Conservation (phyloP, 2,113 vertebrate genomes). For the Dipodomys stephensi region DNA sequence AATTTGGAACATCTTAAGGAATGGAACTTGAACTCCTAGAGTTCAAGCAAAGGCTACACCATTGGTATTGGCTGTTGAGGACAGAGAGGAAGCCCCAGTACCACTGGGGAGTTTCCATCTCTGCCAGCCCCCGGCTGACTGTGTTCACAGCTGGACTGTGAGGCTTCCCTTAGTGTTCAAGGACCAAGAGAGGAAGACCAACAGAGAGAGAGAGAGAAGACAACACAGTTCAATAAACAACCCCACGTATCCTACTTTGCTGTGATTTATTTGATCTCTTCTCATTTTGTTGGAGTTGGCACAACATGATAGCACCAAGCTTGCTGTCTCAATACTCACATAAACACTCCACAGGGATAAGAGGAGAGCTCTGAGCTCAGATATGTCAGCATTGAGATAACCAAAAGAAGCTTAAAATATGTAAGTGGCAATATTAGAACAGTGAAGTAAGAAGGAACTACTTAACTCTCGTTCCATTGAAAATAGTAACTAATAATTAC, state of each 20-base stretch:
- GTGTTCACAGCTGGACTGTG: not conserved
- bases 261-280: constrained; percentile 36
- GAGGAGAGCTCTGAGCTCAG: constrained; percentile 59
- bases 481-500: constrained; percentile 56
- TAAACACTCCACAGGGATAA: constrained; percentile 60
- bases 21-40: not conserved
- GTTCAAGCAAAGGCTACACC: not conserved
- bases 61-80: too few relatives aligned
- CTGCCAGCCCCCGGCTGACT: too few relatives aligned
- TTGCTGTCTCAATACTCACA: constrained; percentile 69
- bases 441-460: constrained; percentile 10
- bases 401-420: constrained; percentile 58
- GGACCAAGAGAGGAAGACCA: not conserved
- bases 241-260: constrained; percentile 12
- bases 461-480: not conserved
- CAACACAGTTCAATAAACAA: not conserved
- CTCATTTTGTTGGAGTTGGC: constrained; percentile 74
- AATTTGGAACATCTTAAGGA: not conserved
- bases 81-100: too few relatives aligned
- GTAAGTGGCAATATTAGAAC: not conserved
- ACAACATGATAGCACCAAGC: constrained; percentile 3
- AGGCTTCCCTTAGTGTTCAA: not conserved
- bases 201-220: constrained; percentile 32
- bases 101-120: too few relatives aligned
- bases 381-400: constrained; percentile 22